These are phyloP conservation scores for Pristiophorus japonicus DNA, from an alignment of 2,113 vertebrate species.

Conservation along the genomic window DNA sequence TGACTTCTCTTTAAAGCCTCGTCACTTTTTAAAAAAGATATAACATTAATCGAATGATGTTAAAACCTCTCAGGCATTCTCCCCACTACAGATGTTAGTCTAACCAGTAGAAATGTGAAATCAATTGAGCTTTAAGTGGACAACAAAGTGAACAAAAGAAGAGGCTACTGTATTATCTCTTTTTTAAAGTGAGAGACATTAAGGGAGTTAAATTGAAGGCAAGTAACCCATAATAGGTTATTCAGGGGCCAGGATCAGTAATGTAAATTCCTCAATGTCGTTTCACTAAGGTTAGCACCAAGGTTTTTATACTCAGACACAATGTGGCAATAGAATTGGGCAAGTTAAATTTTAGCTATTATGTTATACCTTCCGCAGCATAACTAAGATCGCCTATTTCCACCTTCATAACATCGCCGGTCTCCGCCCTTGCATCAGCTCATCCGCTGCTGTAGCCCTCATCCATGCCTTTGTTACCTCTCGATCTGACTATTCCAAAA, in stretches of 20 bases:
- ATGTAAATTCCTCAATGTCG: background rate
- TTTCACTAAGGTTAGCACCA: background rate
- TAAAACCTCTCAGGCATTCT: background rate
- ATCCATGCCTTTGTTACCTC: too few species aligned
- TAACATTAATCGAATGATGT: background rate
- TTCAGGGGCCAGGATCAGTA: background rate
- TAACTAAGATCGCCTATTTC: too few species aligned
- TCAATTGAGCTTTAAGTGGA: background rate
- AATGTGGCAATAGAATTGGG: background rate
- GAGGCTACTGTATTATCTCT: background rate
- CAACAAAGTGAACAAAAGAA: background rate
- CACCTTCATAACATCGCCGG: too few species aligned
- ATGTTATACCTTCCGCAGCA: too few species aligned
- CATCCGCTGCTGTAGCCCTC: too few species aligned
- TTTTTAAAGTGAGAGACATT: background rate
- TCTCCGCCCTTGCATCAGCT: too few species aligned
- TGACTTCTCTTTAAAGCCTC: background rate
- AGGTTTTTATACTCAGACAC: background rate
- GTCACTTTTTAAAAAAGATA: too few species aligned
- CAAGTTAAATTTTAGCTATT: background rate
- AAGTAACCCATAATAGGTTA: background rate
- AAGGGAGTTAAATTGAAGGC: slow-evolving; percentile 18
- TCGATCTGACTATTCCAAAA: too few species aligned
- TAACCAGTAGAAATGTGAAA: slow-evolving; percentile 19
- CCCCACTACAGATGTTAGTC: background rate